Conservation (phyloP, 2,113 vertebrate species). For the Pipra filicauda region DNA sequence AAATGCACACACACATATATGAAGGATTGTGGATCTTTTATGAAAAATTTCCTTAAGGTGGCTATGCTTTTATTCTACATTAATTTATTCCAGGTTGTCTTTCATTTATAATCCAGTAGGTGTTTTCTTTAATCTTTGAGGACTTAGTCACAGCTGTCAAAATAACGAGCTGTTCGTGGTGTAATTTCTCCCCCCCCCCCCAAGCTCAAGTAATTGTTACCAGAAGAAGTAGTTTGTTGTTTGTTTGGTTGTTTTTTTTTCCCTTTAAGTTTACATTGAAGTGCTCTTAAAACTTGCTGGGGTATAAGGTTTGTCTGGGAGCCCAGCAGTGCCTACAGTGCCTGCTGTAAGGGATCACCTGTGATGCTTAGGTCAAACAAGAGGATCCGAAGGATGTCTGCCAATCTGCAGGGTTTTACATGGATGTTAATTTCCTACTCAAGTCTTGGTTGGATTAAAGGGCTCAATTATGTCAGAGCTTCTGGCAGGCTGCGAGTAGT, state of each 20-base stretch:
- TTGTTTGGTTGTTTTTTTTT: background rate
- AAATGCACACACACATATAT: background rate
- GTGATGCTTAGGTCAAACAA: background rate
- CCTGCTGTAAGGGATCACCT: background rate
- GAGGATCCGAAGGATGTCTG: background rate
- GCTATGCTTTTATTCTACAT: background rate
- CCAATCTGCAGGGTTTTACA: background rate
- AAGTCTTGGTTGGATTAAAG: background rate
- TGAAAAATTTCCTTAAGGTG: background rate
- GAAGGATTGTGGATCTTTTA: background rate
- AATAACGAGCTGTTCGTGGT: background rate
- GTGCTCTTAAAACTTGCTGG: background rate
- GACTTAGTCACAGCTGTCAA: conserved; percentile 47
- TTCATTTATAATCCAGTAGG: conserved; percentile 42
- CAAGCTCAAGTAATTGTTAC: background rate
- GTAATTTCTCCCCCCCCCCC: background rate
- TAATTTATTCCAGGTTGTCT: conserved; percentile 27
- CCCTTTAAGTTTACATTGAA: background rate
- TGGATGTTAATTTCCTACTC: background rate
- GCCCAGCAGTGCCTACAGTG: background rate
- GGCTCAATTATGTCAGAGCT: background rate
- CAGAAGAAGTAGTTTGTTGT: background rate
- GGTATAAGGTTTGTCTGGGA: background rate
- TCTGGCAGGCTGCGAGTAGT: background rate
- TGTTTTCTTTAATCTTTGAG: conserved; percentile 41